Conservation (phyloP, 2,797 vertebrate genomes). For the Hypotaenidia philippensis region DNA sequence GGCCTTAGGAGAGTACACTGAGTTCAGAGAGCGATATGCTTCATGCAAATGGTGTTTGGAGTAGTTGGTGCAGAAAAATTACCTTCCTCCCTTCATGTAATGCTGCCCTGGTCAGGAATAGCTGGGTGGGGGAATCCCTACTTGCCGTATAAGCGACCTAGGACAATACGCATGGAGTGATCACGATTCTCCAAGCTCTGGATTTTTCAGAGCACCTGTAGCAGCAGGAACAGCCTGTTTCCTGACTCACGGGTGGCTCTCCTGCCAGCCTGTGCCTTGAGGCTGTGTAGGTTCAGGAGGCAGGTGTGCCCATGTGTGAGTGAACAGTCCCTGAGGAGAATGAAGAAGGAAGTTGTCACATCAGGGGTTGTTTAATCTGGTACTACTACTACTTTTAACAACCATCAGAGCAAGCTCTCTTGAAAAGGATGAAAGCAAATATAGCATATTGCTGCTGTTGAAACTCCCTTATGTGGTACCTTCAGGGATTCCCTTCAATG, state of each 20-base stretch:
- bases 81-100: neutral
- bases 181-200: neutral
- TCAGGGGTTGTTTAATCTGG: neutral
- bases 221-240: neutral
- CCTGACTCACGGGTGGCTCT: accelerated
- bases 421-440: neutral
- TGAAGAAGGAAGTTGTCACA: neutral
- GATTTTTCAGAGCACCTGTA: neutral
- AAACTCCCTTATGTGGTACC: neutral
- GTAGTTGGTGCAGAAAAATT: neutral
- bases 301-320: neutral
- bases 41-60: neutral
- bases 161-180: accelerated
- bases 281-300: neutral
- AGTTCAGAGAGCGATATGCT: accelerated
- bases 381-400: neutral
- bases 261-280: accelerated
- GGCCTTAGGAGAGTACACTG: neutral
- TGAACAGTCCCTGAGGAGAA: neutral
- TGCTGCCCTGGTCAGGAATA: neutral
- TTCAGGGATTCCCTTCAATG: neutral
- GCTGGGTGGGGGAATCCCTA: neutral
- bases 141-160: neutral
- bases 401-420: neutral
- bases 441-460: neutral